Percentiles rank a stretch among this genome's conserved stretches.
phyloP scores from a whole-genome alignment of 2,797 vertebrate species.

The Lerista edwardsae region DNA sequence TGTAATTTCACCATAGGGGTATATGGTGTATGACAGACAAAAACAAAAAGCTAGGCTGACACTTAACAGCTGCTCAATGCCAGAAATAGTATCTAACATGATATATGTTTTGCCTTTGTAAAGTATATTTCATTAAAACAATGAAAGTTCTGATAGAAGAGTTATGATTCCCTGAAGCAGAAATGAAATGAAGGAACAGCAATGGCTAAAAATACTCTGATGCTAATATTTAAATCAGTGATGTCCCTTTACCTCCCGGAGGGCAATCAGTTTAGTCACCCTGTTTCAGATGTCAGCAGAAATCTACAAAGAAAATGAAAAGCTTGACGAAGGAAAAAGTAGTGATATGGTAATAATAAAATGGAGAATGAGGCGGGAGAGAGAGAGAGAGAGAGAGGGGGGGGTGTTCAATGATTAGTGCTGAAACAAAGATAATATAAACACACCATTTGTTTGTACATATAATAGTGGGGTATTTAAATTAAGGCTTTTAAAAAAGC shows the following conservation, averaged over 20 bases:
- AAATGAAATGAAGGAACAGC: neutral
- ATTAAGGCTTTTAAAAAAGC: neutral
- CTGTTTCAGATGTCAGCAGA: neutral
- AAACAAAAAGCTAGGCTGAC: neutral
- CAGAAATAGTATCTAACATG: constrained; percentile 1
- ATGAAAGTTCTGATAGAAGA: neutral
- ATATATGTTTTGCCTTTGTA: neutral
- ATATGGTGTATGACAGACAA: neutral
- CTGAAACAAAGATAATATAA: neutral
- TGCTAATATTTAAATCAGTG: neutral
- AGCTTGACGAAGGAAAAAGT: neutral
- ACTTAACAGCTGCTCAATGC: neutral
- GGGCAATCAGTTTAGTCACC: neutral
- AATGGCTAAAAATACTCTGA: neutral
- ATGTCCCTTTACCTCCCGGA: neutral
- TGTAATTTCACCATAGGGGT: neutral
- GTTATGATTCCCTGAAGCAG: neutral
- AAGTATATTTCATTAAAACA: neutral
- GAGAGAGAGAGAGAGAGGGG: too few relatives aligned
- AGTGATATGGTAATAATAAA: neutral
- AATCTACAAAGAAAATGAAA: neutral
- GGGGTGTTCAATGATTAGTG: neutral
- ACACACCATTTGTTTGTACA: neutral
- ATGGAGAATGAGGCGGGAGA: too few relatives aligned
- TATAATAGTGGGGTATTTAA: neutral